Conservation (phyloP, 2,888 invertebrate genomes). For the Doris montereyensis region DNA sequence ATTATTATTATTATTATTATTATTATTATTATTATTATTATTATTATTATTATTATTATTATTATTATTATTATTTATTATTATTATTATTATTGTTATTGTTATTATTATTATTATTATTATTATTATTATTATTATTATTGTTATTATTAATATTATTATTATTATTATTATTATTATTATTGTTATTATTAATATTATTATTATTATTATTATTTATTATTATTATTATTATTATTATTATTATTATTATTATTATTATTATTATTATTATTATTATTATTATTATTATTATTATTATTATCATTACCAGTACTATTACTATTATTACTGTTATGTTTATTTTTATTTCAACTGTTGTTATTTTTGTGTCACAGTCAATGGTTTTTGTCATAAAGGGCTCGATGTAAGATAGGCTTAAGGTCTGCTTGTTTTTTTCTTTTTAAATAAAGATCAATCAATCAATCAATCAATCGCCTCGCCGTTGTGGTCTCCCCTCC, state of each 20-base stretch:
- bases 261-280: background rate
- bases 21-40: background rate
- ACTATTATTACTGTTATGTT: no score
- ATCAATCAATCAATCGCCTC: no score
- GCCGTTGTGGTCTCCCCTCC: no score
- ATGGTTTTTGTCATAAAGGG: no score
- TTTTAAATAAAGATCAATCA: no score
- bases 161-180: background rate
- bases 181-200: background rate
- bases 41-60: background rate
- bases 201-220: background rate
- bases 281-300: background rate
- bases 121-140: background rate
- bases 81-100: background rate
- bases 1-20: background rate
- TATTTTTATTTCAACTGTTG: no score
- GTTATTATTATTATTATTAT: background rate
- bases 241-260: background rate
- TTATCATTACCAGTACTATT: no score
- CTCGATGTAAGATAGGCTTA: no score
- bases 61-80: background rate
- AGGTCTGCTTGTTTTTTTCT: no score
- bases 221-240: background rate
- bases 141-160: background rate
- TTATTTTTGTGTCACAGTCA: no score